phyloP scores from a whole-genome alignment of 1,140 invertebrate species.

The Laupala kohalensis region DNA sequence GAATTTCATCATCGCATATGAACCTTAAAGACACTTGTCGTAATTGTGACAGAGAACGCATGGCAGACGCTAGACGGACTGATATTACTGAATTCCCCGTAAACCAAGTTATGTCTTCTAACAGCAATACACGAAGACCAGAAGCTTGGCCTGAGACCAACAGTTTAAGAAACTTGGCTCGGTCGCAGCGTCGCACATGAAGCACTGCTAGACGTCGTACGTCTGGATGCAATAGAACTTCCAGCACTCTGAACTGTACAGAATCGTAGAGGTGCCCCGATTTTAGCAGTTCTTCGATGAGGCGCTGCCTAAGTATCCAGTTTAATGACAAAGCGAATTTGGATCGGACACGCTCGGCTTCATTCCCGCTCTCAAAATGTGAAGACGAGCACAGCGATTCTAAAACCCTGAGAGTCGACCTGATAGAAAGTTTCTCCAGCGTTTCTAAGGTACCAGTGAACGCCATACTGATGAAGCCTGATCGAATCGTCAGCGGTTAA shows the following conservation, averaged over 20 bases:
- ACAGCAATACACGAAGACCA: slow-evolving; percentile 8
- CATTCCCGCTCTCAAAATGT: not conserved
- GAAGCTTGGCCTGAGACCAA: slow-evolving; percentile 5
- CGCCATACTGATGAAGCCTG: too few relatives aligned
- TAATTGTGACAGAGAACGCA: slow-evolving; percentile 5
- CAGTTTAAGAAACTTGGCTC: slow-evolving; percentile 5
- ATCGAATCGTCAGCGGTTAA: too few relatives aligned
- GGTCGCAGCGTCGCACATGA: slow-evolving; percentile 13
- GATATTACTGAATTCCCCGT: slow-evolving; percentile 9
- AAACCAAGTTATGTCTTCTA: slow-evolving; percentile 15
- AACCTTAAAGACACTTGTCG: slow-evolving; percentile 11
- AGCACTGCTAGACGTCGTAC: slow-evolving; percentile 9
- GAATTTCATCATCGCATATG: slow-evolving; percentile 14
- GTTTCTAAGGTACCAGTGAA: not conserved
- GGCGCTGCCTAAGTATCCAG: slow-evolving; percentile 11
- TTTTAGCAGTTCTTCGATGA: slow-evolving; percentile 12
- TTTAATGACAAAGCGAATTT: slow-evolving; percentile 2
- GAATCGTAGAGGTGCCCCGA: slow-evolving; percentile 10
- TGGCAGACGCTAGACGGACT: slow-evolving; percentile 4
- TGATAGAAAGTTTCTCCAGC: slow-evolving; percentile 8
- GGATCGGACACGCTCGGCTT: not conserved
- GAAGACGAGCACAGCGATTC: slow-evolving; percentile 1
- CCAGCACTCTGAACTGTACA: slow-evolving; percentile 7
- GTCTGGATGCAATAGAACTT: slow-evolving; percentile 11
- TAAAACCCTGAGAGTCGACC: slow-evolving; percentile 6